A percentile compares a stretch with the other conserved stretches of the same genome.
phyloP scores from a whole-genome alignment of 2,113 vertebrate genomes.

The Thunnus thynnus region DNA sequence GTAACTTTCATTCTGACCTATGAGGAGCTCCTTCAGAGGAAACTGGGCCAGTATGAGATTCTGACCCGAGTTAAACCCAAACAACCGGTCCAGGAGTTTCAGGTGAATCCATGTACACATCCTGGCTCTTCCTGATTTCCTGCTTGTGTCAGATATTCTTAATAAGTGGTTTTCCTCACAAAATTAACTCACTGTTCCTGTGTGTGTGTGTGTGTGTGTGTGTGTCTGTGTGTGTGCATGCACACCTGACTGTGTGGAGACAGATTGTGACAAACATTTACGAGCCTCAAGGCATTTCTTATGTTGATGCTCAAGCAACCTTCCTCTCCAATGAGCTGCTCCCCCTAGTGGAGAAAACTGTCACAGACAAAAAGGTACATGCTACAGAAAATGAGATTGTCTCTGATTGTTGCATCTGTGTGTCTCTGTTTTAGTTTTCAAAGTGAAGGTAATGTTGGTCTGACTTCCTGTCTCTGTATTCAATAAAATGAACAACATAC shows the following conservation, averaged over 20 bases:
- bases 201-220: not conserved
- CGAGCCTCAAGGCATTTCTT: constrained; percentile 91
- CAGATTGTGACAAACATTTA: constrained; percentile 92
- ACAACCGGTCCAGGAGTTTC: constrained; percentile 85
- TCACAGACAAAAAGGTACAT: constrained; percentile 89
- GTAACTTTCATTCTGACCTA: constrained; percentile 90
- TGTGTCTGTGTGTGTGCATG: not conserved
- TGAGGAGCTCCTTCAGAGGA: constrained; percentile 93
- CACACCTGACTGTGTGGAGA: constrained; percentile 48
- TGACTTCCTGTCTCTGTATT: not conserved
- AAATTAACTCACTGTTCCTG: not conserved
- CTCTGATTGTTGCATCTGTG: too few relatives aligned
- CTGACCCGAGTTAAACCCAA: constrained; percentile 91
- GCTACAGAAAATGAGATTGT: too few relatives aligned
- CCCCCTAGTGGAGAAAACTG: constrained; percentile 87
- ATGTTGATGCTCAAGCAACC: constrained; percentile 86
- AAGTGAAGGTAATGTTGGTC: too few relatives aligned
- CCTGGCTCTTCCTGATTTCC: not conserved
- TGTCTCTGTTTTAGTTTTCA: not conserved
- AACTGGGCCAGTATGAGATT: constrained; percentile 90
- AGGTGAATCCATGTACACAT: constrained; percentile 41
- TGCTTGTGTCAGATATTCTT: not conserved
- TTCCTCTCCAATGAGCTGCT: constrained; percentile 91
- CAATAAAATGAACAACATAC: not conserved
- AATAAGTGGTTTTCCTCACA: not conserved